Base-by-base conservation (phyloP, 2,888 invertebrate genomes). In the Uropetala carovei region DNA sequence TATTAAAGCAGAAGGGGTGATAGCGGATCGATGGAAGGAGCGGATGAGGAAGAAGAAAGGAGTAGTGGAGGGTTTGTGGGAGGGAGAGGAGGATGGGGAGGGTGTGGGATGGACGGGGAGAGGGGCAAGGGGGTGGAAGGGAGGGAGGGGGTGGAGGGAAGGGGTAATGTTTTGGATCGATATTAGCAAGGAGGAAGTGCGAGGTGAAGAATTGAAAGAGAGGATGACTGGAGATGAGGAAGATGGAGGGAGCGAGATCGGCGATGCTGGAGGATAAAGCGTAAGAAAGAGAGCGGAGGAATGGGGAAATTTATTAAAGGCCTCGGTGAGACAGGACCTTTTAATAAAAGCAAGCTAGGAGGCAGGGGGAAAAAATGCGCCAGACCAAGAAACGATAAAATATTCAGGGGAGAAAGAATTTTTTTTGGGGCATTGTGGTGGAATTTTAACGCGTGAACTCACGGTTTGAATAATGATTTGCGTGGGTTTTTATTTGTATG, bases 91-190 rank as follows among this genome's bases (percentile, higher is more conserved):
- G 43, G 43, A 5, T 22, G 75, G 27, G 75, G 27, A 13, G 27
- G 22, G 75, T 75, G 75, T 27, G 4, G 22, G 13, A 13, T 13
- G 43, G 75, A 27, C 27, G 75, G 27, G n/a, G 13, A 27, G 11
- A 22, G 22, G n/a, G 27, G 27, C 27, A 27, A 75, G 27, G 27
- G 22, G 27, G 75, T 27, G 4, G 22, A 4, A 13, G 22, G 43
- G 75, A 27, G 27, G n/a, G 13, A 27, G 11, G 75, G 22, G 22
- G 27, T 10, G 75, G 22, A 27, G 75, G 22, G 27, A 27, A 75
- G 22, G 75, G 75, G 75, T 75, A 75, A 75, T 75, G 75, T 75
- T 75, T 27, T 75, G 75, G 75, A 75, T 75, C 75, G 75, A 75
- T 75, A 75, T 75, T 75, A 27, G 75, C 75, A 13, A 27, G 75